These are phyloP conservation scores for Synergus laeviventris DNA, from an alignment of 2,888 invertebrate genomes.

Conservation along the genomic window DNA sequence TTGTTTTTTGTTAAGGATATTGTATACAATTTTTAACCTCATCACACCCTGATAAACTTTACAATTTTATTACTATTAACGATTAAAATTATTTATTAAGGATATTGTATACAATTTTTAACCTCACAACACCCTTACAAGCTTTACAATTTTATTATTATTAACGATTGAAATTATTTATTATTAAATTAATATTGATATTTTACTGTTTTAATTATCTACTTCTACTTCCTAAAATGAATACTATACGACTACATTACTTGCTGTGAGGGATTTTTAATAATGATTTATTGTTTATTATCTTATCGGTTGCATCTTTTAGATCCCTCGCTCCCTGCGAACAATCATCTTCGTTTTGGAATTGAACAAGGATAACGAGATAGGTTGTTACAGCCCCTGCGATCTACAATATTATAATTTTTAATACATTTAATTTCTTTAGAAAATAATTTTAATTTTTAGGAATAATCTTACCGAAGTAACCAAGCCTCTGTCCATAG, in stretches of 20 bases:
- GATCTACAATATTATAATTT: constrained; percentile 74
- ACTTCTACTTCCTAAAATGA: background rate
- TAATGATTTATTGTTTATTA: constrained; percentile 63
- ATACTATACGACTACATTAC: background rate
- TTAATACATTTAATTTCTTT: constrained; percentile 15
- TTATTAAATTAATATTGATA: too few species aligned
- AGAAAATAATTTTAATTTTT: constrained; percentile 19
- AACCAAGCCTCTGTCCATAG: constrained; percentile 78
- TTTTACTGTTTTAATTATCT: too few species aligned
- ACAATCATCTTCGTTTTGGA: constrained; percentile 78
- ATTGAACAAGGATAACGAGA: constrained; percentile 80
- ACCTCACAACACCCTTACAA: too few species aligned
- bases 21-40: too few species aligned
- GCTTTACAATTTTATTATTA: too few species aligned
- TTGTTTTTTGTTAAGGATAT: too few species aligned
- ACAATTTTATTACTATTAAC: too few species aligned
- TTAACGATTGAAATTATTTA: too few species aligned
- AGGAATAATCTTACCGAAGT: constrained; percentile 77
- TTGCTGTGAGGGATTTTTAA: constrained; percentile 53
- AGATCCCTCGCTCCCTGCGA: constrained; percentile 60
- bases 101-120: too few species aligned
- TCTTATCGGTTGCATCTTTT: constrained; percentile 66
- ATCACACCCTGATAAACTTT: too few species aligned
- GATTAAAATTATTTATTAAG: too few species aligned
- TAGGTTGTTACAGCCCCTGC: constrained; percentile 80